These are phyloP conservation scores for Semnopithecus entellus DNA, from an alignment of 2,113 vertebrate genomes.

Conservation along the genomic window DNA sequence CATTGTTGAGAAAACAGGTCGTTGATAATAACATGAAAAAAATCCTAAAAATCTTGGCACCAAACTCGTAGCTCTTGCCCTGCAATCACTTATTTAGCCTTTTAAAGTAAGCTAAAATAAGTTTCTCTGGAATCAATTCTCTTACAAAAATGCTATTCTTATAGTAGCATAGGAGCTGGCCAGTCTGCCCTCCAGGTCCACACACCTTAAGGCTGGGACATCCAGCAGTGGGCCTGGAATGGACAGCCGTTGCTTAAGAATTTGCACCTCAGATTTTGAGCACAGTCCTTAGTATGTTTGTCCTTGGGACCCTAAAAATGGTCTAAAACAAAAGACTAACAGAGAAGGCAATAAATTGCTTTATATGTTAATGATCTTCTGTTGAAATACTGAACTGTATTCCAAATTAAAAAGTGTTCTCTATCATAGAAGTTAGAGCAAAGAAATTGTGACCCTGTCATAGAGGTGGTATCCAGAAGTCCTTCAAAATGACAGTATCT, in stretches of 20 bases:
- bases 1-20: slow-evolving; percentile 1
- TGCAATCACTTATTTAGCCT: neutral
- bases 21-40: neutral
- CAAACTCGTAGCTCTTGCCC: neutral
- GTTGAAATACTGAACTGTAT: neutral
- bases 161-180: too few species aligned
- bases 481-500: neutral
- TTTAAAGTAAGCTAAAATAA: neutral
- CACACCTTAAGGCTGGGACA: neutral
- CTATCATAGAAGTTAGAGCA: neutral
- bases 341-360: neutral
- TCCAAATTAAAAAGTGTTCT: neutral
- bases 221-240: neutral
- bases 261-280: neutral
- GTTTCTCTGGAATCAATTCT: neutral
- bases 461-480: fast-evolving
- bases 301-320: neutral
- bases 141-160: neutral
- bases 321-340: neutral
- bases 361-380: slow-evolving; percentile 9
- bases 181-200: fast-evolving
- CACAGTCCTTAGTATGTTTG: neutral
- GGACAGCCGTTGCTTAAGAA: neutral
- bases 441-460: neutral
- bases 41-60: neutral